phyloP scores from a whole-genome alignment of 2,113 vertebrate species.

The Mormyrus iriodes region DNA sequence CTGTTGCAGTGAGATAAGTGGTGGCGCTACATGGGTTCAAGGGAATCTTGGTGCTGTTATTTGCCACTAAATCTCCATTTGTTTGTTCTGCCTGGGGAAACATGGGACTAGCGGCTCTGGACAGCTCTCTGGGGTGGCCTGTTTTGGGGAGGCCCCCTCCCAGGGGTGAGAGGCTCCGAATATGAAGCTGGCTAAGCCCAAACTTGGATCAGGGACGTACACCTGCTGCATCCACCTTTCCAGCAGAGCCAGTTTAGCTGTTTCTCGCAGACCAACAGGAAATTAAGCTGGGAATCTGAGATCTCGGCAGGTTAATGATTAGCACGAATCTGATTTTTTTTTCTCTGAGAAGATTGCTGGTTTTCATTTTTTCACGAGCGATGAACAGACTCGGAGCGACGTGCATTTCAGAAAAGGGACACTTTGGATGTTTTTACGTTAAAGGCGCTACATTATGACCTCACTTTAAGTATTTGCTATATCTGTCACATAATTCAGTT shows the following conservation, averaged over 20 bases:
- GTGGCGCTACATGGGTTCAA: neutral
- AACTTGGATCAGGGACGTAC: neutral
- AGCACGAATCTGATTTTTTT: neutral
- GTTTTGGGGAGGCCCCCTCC: neutral
- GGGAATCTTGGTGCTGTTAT: neutral
- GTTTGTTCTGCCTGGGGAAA: neutral
- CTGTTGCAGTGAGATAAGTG: too few relatives aligned
- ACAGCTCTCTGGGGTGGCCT: neutral
- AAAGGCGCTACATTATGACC: neutral
- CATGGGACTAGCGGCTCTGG: neutral
- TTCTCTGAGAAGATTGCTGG: neutral
- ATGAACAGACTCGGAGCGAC: neutral
- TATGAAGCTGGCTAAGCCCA: neutral
- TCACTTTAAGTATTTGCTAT: neutral
- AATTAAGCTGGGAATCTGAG: neutral
- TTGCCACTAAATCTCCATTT: neutral
- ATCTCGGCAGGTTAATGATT: conserved; percentile 11
- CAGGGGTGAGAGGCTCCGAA: neutral
- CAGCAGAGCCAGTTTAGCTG: neutral
- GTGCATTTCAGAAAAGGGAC: neutral
- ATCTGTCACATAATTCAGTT: neutral
- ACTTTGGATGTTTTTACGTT: neutral
- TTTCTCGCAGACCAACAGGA: neutral
- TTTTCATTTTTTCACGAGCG: neutral
- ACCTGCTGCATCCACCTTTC: neutral